Percentiles rank a stretch among this genome's conserved stretches.
Conservation (phyloP, 2,888 invertebrate species). For the Glaucopsyche alexis region DNA sequence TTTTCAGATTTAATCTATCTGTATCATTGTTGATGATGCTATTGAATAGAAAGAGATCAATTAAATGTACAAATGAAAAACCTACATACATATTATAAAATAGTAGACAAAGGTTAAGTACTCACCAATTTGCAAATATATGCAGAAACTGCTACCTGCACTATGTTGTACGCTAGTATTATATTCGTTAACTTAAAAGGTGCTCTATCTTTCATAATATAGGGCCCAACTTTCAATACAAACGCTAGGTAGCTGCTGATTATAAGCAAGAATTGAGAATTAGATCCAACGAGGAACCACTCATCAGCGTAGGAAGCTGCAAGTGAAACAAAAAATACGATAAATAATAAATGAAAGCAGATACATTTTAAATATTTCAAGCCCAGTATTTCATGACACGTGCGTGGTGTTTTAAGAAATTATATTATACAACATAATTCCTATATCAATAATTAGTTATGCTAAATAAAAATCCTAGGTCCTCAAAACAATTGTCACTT, state of each 20-base stretch:
- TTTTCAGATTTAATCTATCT: too few relatives aligned
- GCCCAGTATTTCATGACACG: not conserved
- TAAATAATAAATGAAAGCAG: not conserved
- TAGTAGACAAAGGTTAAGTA: not conserved
- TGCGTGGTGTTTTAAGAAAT: too few relatives aligned
- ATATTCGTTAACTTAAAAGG: slow-evolving; percentile 4
- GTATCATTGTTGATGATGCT: too few relatives aligned
- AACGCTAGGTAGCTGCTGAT: not conserved
- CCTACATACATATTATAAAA: not conserved
- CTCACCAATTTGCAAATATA: slow-evolving; percentile 7
- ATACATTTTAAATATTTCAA: not conserved
- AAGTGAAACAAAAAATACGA: not conserved
- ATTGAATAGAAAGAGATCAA: not conserved
- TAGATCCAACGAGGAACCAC: slow-evolving; percentile 2
- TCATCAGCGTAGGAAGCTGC: not conserved
- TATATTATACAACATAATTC: too few relatives aligned
- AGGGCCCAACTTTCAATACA: slow-evolving; percentile 9
- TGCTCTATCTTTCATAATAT: not conserved
- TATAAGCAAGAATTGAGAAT: slow-evolving; percentile 2
- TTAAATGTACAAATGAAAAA: not conserved
- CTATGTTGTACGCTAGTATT: slow-evolving; percentile 7
- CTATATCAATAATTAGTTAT: too few relatives aligned
- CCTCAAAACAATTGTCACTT: not conserved
- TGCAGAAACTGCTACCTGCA: not conserved
- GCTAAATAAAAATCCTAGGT: too few relatives aligned